phyloP scores from a whole-genome alignment of 2,113 vertebrate genomes.

The Indri indri region DNA sequence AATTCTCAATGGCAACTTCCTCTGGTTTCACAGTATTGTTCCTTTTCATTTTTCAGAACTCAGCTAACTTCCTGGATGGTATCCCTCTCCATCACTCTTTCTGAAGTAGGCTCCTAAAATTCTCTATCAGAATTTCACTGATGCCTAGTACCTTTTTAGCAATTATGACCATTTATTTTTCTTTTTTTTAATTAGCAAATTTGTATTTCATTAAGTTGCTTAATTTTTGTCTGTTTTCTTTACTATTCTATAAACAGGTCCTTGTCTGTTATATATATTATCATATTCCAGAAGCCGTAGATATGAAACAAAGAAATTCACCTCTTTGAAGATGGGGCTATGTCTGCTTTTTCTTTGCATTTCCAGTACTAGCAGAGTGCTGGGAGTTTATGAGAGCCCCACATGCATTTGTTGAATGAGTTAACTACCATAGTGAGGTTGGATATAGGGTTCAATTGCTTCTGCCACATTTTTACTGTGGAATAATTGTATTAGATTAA shows the following conservation, averaged over 20 bases:
- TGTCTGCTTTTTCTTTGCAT: neutral
- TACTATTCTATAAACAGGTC: neutral
- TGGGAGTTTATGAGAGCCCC: too few species aligned
- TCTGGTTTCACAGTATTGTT: neutral
- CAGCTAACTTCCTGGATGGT: neutral
- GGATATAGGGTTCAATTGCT: neutral
- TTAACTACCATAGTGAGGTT: neutral
- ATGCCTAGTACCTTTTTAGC: neutral
- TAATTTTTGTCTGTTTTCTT: neutral
- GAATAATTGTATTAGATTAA: neutral
- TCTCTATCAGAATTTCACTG: neutral
- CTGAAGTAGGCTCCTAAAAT: neutral
- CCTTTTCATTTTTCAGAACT: neutral
- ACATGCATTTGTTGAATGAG: neutral
- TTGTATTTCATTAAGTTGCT: neutral
- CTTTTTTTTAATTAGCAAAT: neutral
- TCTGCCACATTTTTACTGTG: neutral
- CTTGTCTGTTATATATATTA: neutral
- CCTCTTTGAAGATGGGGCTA: neutral
- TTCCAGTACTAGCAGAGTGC: too few species aligned
- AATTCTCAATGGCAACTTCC: neutral
- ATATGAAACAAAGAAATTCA: neutral
- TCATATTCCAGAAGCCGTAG: neutral
- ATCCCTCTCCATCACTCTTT: neutral
- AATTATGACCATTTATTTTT: neutral